Evolutionary conservation across 2,888 invertebrate species (phyloP).

Genomic region (Ectobius pallidus): DNA sequence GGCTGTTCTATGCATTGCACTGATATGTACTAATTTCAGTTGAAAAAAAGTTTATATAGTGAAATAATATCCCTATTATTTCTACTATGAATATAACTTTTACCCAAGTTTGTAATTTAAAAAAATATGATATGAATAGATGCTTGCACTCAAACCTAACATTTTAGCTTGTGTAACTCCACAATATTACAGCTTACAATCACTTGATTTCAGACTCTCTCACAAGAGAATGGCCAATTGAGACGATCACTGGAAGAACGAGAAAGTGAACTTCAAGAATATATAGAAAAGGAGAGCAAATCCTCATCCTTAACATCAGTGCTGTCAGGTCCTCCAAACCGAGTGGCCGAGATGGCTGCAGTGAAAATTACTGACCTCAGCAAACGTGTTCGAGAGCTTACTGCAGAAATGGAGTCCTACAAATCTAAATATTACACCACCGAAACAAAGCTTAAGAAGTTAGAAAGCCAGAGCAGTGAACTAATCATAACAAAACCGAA

Average conservation of each 20-base stretch:
- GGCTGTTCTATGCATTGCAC: too few species aligned
- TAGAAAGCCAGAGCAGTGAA: neutral
- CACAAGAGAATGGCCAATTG: constrained; percentile 5
- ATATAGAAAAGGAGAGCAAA: neutral
- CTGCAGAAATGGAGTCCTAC: neutral
- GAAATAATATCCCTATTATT: too few species aligned
- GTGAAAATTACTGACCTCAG: neutral
- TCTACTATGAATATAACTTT: too few species aligned
- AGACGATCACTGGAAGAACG: neutral
- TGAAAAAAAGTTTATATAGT: too few species aligned
- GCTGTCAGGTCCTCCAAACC: neutral
- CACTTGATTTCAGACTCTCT: too few species aligned
- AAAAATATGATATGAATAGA: too few species aligned
- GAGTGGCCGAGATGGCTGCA: neutral
- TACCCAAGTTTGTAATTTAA: too few species aligned
- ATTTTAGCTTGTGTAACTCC: too few species aligned
- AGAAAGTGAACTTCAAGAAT: neutral
- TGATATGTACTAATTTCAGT: too few species aligned
- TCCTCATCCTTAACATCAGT: neutral
- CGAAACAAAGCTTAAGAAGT: neutral
- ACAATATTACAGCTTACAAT: too few species aligned
- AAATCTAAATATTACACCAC: neutral
- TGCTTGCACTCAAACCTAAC: too few species aligned
- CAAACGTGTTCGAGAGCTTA: neutral
- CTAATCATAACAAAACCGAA: neutral